A percentile compares a stretch with the other conserved stretches of the same genome.
Evolutionary conservation across 2,797 vertebrate species (phyloP).

Genomic region (Silurus lanzhouensis): DNA sequence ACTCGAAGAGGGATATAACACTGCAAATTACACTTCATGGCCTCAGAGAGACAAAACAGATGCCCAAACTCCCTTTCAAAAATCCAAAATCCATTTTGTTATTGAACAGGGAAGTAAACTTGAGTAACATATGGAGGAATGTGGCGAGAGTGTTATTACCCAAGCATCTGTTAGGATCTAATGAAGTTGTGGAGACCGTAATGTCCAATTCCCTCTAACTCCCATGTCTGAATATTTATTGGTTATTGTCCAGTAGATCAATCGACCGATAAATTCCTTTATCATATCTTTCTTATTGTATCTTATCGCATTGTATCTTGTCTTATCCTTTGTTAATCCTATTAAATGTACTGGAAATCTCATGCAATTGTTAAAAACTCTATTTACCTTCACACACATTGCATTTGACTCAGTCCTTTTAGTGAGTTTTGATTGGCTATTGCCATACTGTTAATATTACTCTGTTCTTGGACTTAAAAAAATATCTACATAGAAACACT

Average conservation of each 20-base stretch:
- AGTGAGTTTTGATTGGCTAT: neutral
- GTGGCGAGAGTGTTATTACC: constrained; percentile 42
- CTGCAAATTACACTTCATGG: constrained; percentile 54
- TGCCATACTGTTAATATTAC: neutral
- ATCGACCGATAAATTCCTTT: neutral
- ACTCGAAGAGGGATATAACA: constrained; percentile 51
- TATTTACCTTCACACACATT: neutral
- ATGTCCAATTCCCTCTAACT: constrained; percentile 12
- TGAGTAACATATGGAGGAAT: constrained; percentile 21
- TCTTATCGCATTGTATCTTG: neutral
- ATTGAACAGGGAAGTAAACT: constrained; percentile 41
- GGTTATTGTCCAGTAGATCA: constrained; percentile 16
- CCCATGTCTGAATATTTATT: constrained; percentile 1
- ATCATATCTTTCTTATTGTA: neutral
- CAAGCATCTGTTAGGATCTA: constrained; percentile 33
- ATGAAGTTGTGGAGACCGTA: constrained; percentile 9
- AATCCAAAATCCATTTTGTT: constrained; percentile 45
- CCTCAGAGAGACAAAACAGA: constrained; percentile 39
- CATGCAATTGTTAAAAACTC: neutral
- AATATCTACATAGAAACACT: neutral
- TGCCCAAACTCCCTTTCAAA: constrained; percentile 44
- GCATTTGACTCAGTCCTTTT: neutral
- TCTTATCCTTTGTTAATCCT: neutral
- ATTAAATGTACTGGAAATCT: neutral
- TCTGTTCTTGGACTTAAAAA: neutral